Evolutionary conservation across 2,888 invertebrate species (phyloP).

Genomic region (Desoria tigrina): DNA sequence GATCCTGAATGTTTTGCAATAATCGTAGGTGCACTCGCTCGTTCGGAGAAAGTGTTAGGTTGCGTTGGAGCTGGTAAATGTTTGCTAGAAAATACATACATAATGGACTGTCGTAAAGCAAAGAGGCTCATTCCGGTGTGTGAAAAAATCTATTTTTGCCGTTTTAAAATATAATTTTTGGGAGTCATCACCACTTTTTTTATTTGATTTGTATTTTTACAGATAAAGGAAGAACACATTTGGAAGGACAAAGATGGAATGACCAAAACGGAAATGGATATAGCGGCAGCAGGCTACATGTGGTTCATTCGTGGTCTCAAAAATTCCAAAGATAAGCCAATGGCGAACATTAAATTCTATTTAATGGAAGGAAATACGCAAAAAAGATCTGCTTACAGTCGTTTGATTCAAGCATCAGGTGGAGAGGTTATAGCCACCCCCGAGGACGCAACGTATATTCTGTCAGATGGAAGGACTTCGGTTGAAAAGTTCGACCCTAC

Average conservation of each 20-base stretch:
- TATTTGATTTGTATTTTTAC: background rate
- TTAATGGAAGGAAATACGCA: constrained; percentile 58
- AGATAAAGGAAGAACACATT: constrained; percentile 31
- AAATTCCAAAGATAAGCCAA: constrained; percentile 28
- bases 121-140: constrained; percentile 68
- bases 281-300: constrained; percentile 23
- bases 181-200: too few relatives aligned
- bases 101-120: constrained; percentile 67
- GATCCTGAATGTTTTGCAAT: constrained; percentile 73
- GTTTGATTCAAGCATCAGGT: background rate
- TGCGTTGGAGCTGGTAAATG: constrained; percentile 74
- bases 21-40: constrained; percentile 68
- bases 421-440: background rate
- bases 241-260: constrained; percentile 34
- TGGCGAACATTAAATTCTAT: constrained; percentile 51
- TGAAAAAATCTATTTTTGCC: constrained; percentile 25
- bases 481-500: too few relatives aligned
- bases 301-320: constrained; percentile 31
- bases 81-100: constrained; percentile 75
- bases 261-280: constrained; percentile 25
- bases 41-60: constrained; percentile 85
- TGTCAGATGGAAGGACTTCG: too few relatives aligned
- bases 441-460: background rate
- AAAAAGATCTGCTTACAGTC: background rate
- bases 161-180: constrained; percentile 8